These are phyloP conservation scores for Eptesicus fuscus DNA, from an alignment of 2,113 vertebrate genomes.

Conservation along the genomic window DNA sequence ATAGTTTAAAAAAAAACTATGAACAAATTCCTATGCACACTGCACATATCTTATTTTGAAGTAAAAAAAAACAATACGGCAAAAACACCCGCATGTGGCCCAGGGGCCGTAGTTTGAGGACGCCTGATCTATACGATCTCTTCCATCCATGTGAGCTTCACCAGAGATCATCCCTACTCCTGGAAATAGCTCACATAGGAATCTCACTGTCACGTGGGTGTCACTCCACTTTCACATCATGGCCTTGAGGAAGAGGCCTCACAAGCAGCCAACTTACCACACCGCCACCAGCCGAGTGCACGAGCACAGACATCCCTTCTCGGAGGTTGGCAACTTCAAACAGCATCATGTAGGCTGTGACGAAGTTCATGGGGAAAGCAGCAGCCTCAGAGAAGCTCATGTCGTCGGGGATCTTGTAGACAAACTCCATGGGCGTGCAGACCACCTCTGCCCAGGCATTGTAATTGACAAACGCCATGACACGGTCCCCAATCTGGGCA, in stretches of 20 bases:
- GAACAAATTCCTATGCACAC: too few species aligned
- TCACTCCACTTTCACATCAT: neutral
- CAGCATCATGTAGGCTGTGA: conserved; percentile 98
- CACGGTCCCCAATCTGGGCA: conserved; percentile 93
- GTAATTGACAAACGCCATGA: conserved; percentile 98
- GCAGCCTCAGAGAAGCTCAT: conserved; percentile 97
- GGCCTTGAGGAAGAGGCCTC: neutral
- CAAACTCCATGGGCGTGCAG: conserved; percentile 92
- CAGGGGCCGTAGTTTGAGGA: too few species aligned
- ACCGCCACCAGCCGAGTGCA: conserved; percentile 96
- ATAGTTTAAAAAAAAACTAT: too few species aligned
- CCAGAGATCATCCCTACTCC: neutral
- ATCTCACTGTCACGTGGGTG: fast-evolving
- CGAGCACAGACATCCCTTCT: conserved; percentile 97
- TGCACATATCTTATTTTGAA: too few species aligned
- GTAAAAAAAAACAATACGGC: too few species aligned
- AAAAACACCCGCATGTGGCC: too few species aligned
- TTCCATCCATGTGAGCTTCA: fast-evolving
- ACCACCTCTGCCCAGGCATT: conserved; percentile 98
- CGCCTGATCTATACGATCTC: neutral
- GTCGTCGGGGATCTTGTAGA: conserved; percentile 96
- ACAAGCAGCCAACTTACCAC: conserved; percentile 87
- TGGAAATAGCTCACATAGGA: fast-evolving
- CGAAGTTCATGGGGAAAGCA: conserved; percentile 96
- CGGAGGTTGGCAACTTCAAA: conserved; percentile 97